A percentile compares a stretch with the other conserved stretches of the same genome.
These are phyloP conservation scores for Phrynocephalus vlangalii DNA, from an alignment of 2,797 vertebrate species.

Conservation along the genomic window DNA sequence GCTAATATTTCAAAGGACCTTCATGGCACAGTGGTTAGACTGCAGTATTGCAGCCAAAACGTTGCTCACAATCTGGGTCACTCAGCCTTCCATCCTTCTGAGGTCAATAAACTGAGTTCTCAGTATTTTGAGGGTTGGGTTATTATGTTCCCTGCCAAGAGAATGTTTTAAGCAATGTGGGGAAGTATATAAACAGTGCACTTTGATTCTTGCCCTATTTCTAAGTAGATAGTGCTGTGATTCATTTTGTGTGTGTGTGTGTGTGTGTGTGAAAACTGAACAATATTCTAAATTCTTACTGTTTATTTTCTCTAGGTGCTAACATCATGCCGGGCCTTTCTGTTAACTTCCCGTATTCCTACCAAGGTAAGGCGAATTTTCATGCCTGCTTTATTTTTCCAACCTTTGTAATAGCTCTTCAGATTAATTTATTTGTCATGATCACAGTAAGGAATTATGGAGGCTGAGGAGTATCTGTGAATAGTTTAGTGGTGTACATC, in stretches of 20 bases:
- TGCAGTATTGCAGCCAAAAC: too few relatives aligned
- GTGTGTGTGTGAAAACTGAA: background rate
- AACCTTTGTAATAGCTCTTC: background rate
- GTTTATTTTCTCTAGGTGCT: slow-evolving; percentile 82
- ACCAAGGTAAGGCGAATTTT: slow-evolving; percentile 85
- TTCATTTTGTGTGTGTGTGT: background rate
- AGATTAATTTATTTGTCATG: background rate
- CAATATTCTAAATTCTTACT: slow-evolving; percentile 20
- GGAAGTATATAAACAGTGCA: too few relatives aligned
- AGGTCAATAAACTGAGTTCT: too few relatives aligned
- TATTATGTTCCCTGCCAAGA: too few relatives aligned
- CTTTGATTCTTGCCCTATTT: too few relatives aligned
- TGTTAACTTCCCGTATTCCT: slow-evolving; percentile 90
- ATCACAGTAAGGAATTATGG: background rate
- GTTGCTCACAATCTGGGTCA: too few relatives aligned
- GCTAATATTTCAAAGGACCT: background rate
- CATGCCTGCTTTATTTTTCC: background rate
- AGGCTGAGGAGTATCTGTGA: background rate
- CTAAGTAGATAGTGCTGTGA: background rate
- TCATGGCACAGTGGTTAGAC: too few relatives aligned
- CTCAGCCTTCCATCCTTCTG: too few relatives aligned
- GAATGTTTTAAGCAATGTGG: too few relatives aligned
- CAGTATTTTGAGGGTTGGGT: too few relatives aligned
- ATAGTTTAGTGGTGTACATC: background rate
- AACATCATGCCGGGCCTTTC: slow-evolving; percentile 89